phyloP scores from a whole-genome alignment of 1,140 invertebrate genomes.

The Nasonia longicornis region DNA sequence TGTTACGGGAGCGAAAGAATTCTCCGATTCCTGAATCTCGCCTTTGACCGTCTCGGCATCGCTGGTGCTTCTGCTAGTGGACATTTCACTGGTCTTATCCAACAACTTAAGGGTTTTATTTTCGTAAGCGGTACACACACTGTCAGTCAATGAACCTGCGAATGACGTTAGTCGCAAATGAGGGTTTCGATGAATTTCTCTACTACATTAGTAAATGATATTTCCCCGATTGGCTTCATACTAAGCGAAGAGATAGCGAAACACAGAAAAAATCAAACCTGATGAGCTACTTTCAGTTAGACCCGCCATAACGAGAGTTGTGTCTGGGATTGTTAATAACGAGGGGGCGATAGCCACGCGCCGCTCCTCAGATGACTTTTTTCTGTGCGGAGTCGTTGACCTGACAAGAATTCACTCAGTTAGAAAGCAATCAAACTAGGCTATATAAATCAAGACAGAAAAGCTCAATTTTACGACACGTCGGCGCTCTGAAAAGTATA shows the following conservation, averaged over 20 bases:
- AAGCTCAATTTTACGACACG: neutral
- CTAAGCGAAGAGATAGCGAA: neutral
- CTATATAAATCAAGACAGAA: neutral
- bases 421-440: slow-evolving; percentile 8
- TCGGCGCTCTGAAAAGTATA: neutral
- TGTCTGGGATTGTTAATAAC: slow-evolving; percentile 64
- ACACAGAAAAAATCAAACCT: slow-evolving; percentile 58
- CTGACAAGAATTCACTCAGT: slow-evolving; percentile 49
- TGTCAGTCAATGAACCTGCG: slow-evolving; percentile 73
- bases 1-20: slow-evolving; percentile 52
- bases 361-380: slow-evolving; percentile 67
- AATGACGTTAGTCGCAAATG: slow-evolving; percentile 46
- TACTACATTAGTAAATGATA: slow-evolving; percentile 20
- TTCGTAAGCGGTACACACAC: slow-evolving; percentile 74
- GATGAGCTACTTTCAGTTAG: slow-evolving; percentile 76
- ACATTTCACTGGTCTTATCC: slow-evolving; percentile 53
- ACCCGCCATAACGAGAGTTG: slow-evolving; percentile 60
- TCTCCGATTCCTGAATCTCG: slow-evolving; percentile 43
- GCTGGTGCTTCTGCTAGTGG: slow-evolving; percentile 47
- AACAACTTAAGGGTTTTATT: slow-evolving; percentile 57
- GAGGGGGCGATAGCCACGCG: slow-evolving; percentile 60
- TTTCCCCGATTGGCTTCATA: neutral
- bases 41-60: slow-evolving; percentile 45
- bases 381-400: slow-evolving; percentile 64
- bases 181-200: slow-evolving; percentile 19